These are phyloP conservation scores for Sphaeramia orbicularis DNA, from an alignment of 2,797 vertebrate genomes.

Conservation along the genomic window DNA sequence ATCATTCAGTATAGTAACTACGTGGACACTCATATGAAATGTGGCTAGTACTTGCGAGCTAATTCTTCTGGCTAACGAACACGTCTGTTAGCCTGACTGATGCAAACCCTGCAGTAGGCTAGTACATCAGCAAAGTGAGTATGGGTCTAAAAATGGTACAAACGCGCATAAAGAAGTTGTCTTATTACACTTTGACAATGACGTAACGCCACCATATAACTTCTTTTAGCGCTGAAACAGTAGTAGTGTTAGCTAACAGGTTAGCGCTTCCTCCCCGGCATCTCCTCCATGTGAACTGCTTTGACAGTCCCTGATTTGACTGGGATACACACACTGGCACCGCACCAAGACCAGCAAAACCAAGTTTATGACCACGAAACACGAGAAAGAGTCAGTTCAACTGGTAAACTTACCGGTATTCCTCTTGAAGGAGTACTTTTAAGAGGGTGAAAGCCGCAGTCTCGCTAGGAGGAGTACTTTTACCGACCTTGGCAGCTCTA, in stretches of 20 bases:
- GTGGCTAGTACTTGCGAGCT: slow-evolving; percentile 40
- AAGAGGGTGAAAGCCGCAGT: slow-evolving; percentile 3
- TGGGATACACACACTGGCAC: slow-evolving; percentile 28
- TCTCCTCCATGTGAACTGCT: slow-evolving; percentile 66
- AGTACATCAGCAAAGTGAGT: neutral
- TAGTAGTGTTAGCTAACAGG: slow-evolving; percentile 45
- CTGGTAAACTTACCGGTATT: slow-evolving; percentile 55
- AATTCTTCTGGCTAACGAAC: slow-evolving; percentile 48
- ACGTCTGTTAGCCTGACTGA: slow-evolving; percentile 30
- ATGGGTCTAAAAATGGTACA: accelerated
- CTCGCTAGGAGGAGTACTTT: slow-evolving; percentile 36
- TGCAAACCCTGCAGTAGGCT: neutral
- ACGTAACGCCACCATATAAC: neutral
- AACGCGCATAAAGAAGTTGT: neutral
- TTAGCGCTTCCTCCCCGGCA: slow-evolving; percentile 70
- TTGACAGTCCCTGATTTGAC: slow-evolving; percentile 67
- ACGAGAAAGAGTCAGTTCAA: slow-evolving; percentile 31
- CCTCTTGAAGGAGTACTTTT: slow-evolving; percentile 16
- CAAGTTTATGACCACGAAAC: neutral
- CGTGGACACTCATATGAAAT: neutral
- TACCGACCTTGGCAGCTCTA: slow-evolving; percentile 52
- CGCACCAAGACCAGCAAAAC: slow-evolving; percentile 17
- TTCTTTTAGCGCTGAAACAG: neutral
- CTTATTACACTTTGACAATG: neutral
- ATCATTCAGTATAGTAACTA: neutral